Percentiles rank a stretch among this genome's conserved stretches.
Conservation (phyloP, 2,888 invertebrate species). For the Cordylochernes scorpioides region DNA sequence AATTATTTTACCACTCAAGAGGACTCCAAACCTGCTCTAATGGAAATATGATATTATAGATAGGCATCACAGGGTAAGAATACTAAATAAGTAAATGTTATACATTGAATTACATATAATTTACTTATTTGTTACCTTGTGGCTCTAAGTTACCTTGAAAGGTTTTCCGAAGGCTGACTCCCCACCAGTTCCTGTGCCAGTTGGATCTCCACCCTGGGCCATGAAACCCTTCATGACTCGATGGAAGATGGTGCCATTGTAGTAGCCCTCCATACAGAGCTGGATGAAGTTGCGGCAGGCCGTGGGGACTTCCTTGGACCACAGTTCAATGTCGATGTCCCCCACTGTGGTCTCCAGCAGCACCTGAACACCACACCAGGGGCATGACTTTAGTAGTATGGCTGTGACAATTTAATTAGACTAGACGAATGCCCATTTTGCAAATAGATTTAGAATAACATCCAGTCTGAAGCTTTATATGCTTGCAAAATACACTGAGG, state of each 20-base stretch:
- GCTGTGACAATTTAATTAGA: too few species aligned
- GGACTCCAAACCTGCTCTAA: too few species aligned
- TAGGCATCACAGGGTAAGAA: constrained; percentile 1
- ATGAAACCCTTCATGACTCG: constrained; percentile 78
- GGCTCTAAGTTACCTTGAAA: constrained; percentile 52
- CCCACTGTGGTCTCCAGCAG: constrained; percentile 70
- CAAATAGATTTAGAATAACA: too few species aligned
- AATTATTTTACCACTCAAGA: too few species aligned
- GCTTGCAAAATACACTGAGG: too few species aligned
- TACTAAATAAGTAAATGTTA: constrained; percentile 2
- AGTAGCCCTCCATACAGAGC: constrained; percentile 82
- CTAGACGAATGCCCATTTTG: too few species aligned
- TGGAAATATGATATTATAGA: not conserved
- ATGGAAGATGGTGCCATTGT: constrained; percentile 72
- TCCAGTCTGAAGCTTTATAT: too few species aligned
- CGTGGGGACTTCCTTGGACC: constrained; percentile 86
- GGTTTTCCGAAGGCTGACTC: constrained; percentile 80
- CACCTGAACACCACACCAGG: too few species aligned
- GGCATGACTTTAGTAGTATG: too few species aligned
- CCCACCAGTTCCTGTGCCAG: constrained; percentile 79
- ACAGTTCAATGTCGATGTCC: constrained; percentile 88
- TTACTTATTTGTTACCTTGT: too few species aligned
- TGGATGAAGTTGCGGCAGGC: constrained; percentile 84
- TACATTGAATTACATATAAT: not conserved
- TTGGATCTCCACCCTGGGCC: constrained; percentile 87